Conservation (phyloP, 1,140 invertebrate genomes). For the Apolygus lucorum region DNA sequence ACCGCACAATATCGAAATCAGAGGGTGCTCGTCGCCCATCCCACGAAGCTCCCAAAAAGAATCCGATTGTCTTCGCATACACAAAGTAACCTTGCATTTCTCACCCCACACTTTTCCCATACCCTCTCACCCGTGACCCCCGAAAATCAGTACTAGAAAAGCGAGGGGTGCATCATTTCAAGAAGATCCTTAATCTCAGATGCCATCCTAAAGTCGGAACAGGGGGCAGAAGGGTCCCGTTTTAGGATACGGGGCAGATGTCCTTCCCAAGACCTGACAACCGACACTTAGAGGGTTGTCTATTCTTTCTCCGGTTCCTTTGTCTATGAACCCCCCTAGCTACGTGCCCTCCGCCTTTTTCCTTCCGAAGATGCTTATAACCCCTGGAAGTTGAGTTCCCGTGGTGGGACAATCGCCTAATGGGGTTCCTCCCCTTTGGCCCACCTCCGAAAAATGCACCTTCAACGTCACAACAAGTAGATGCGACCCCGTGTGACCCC, state of each 20-base stretch:
- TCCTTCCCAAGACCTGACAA: conserved; percentile 17
- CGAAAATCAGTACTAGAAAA: not conserved
- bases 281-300: conserved; percentile 11
- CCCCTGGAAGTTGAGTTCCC: not conserved
- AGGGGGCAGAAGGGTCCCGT: not conserved
- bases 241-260: conserved; percentile 15
- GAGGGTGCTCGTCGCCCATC: no score
- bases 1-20: not conserved
- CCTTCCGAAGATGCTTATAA: not conserved
- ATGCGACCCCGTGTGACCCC: not conserved
- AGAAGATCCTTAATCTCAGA: not conserved
- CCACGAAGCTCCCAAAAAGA: not conserved
- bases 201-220: not conserved
- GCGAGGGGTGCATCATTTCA: not conserved
- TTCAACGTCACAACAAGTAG: not conserved
- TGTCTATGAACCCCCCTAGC: no score
- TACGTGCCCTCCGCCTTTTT: not conserved
- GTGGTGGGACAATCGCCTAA: not conserved
- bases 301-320: not conserved
- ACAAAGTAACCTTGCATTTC: not conserved
- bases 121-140: not conserved
- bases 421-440: not conserved
- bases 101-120: not conserved
- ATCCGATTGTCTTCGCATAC: not conserved
- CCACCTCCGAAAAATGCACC: not conserved